A percentile compares a stretch with the other conserved stretches of the same genome.
phyloP scores from a whole-genome alignment of 2,113 vertebrate species.

The Malurus alboscapulatus region DNA sequence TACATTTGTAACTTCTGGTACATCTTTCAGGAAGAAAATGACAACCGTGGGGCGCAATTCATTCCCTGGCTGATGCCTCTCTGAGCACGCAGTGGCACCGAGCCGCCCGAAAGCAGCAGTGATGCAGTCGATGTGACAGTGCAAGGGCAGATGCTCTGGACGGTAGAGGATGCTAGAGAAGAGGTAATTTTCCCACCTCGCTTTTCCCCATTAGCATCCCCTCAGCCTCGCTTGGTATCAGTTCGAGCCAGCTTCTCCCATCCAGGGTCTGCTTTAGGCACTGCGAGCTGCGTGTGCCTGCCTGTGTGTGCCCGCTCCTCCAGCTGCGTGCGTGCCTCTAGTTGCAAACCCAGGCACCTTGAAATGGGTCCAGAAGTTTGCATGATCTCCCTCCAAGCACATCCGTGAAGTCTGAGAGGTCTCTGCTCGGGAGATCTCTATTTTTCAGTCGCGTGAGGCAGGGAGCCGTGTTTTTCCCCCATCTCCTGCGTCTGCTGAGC shows the following conservation, averaged over 20 bases:
- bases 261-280: not conserved
- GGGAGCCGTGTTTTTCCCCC: not conserved
- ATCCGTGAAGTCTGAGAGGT: not conserved
- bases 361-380: conserved; percentile 36
- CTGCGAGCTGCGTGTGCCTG: not conserved
- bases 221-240: not conserved
- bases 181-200: conserved; percentile 10
- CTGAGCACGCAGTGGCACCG: not conserved
- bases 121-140: not conserved
- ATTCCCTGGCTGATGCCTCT: not conserved
- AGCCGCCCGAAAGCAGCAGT: not conserved
- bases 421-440: not conserved
- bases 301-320: not conserved
- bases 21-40: conserved; percentile 4
- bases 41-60: not conserved
- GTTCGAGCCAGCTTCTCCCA: not conserved
- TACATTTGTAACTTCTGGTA: conserved; percentile 5
- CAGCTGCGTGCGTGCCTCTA: not conserved
- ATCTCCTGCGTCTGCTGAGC: not conserved
- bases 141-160: conserved; percentile 41
- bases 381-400: not conserved
- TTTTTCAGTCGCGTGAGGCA: not conserved
- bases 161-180: conserved; percentile 62
- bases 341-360: not conserved
- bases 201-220: not conserved